phyloP scores from a whole-genome alignment of 1,140 invertebrate genomes.

The Cydia pomonella region DNA sequence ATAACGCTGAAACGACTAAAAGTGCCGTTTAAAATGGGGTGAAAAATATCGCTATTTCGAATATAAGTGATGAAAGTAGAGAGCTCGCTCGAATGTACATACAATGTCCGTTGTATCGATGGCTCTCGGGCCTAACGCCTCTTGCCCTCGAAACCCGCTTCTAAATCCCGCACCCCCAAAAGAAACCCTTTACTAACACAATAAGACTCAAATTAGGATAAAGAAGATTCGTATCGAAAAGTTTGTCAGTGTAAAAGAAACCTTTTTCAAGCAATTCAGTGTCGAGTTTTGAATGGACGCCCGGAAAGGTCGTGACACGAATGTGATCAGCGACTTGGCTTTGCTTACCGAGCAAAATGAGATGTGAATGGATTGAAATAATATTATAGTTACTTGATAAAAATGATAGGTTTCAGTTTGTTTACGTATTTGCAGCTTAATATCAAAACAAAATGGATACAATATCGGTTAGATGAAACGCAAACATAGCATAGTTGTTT shows the following conservation, averaged over 20 bases:
- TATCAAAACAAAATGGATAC: neutral
- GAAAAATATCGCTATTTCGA: constrained; percentile 27
- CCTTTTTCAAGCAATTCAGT: neutral
- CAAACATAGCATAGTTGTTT: too few species aligned
- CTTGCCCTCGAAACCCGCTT: constrained; percentile 29
- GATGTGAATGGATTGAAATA: constrained; percentile 24
- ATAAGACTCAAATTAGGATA: constrained; percentile 13
- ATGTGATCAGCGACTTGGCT: neutral
- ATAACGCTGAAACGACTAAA: neutral
- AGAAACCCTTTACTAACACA: neutral
- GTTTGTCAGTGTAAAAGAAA: neutral
- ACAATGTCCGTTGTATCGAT: constrained; percentile 22
- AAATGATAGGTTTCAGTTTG: neutral
- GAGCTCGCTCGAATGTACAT: constrained; percentile 15
- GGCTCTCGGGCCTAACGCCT: constrained; percentile 24
- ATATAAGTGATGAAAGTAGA: constrained; percentile 30
- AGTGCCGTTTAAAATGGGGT: constrained; percentile 15
- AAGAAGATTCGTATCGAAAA: neutral
- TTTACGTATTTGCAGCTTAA: neutral
- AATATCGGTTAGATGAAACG: neutral
- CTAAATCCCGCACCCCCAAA: neutral
- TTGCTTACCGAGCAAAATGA: neutral
- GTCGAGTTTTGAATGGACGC: neutral
- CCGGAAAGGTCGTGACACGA: neutral
- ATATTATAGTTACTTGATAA: constrained; percentile 10